Percentiles rank a stretch among this genome's conserved stretches.
Conservation (phyloP, 2,888 invertebrate species). For the Drosophila incognita region DNA sequence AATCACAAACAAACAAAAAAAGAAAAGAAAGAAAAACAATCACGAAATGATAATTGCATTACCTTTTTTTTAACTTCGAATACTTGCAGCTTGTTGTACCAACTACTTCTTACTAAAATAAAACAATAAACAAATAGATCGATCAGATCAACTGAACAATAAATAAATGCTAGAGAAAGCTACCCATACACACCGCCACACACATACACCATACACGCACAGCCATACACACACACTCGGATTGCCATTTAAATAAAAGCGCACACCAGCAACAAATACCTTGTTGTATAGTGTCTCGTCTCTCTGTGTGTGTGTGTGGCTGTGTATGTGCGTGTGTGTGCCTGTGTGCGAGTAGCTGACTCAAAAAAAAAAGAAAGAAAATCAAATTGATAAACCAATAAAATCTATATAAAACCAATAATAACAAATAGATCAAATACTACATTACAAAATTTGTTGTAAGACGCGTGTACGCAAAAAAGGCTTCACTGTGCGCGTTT, state of each 20-base stretch:
- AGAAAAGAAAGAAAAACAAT: constrained; percentile 5
- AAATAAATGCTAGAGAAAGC: constrained; percentile 38
- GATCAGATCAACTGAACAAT: constrained; percentile 56
- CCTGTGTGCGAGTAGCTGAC: constrained; percentile 20
- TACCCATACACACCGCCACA: constrained; percentile 24
- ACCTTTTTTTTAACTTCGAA: constrained; percentile 65
- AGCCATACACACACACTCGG: constrained; percentile 4
- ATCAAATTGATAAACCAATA: constrained; percentile 46
- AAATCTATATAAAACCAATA: constrained; percentile 37
- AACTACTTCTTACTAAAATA: constrained; percentile 77
- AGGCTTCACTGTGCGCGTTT: constrained; percentile 72
- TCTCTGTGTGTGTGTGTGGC: constrained; percentile 10
- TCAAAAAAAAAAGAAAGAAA: not conserved
- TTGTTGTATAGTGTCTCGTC: constrained; percentile 16
- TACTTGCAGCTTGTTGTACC: constrained; percentile 80
- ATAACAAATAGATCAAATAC: constrained; percentile 44
- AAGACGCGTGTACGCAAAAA: constrained; percentile 50
- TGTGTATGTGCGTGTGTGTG: constrained; percentile 20
- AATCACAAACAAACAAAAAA: constrained; percentile 18
- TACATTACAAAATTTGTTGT: constrained; percentile 44
- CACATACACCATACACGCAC: constrained; percentile 8
- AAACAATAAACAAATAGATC: constrained; percentile 48
- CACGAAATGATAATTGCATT: constrained; percentile 65
- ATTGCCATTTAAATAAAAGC: constrained; percentile 5
- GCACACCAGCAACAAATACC: not conserved